A percentile compares a stretch with the other conserved stretches of the same genome.
Conservation (phyloP, 1,140 invertebrate genomes). For the Drosophila burlai region DNA sequence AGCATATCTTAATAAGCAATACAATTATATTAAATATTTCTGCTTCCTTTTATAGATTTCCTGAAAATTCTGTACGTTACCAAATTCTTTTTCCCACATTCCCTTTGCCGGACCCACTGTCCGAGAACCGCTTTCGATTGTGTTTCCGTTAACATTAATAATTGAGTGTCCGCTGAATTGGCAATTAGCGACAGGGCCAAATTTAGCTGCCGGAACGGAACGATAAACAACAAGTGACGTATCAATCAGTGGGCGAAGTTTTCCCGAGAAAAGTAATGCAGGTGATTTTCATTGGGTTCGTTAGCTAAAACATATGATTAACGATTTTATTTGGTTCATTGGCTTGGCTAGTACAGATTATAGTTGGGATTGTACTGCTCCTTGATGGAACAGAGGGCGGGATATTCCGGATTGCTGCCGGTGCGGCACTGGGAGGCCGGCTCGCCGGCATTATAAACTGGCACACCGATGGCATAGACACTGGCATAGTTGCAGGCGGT, state of each 20-base stretch:
- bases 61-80: background rate
- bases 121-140: constrained; percentile 27
- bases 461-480: constrained; percentile 71
- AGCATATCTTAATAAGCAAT: background rate
- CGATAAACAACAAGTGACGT: constrained; percentile 44
- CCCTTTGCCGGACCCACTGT: constrained; percentile 32
- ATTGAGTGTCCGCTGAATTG: constrained; percentile 26
- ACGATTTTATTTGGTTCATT: constrained; percentile 20
- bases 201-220: constrained; percentile 55
- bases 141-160: constrained; percentile 43
- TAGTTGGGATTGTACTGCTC: constrained; percentile 81
- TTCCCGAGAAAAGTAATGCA: constrained; percentile 23
- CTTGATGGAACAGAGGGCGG: constrained; percentile 63
- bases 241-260: constrained; percentile 46
- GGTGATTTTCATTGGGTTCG: constrained; percentile 18
- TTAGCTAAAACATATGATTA: constrained; percentile 22
- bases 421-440: constrained; percentile 75
- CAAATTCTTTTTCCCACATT: background rate
- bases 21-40: background rate
- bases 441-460: constrained; percentile 70
- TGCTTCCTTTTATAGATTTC: background rate
- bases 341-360: constrained; percentile 46
- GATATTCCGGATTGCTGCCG: constrained; percentile 68
- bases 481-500: constrained; percentile 82
- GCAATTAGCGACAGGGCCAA: constrained; percentile 53